A percentile compares a stretch with the other conserved stretches of the same genome.
These are phyloP conservation scores for Theonella swinhoei DNA, from an alignment of 37 sponge, comb jelly and placozoan genomes.

Conservation along the genomic window DNA sequence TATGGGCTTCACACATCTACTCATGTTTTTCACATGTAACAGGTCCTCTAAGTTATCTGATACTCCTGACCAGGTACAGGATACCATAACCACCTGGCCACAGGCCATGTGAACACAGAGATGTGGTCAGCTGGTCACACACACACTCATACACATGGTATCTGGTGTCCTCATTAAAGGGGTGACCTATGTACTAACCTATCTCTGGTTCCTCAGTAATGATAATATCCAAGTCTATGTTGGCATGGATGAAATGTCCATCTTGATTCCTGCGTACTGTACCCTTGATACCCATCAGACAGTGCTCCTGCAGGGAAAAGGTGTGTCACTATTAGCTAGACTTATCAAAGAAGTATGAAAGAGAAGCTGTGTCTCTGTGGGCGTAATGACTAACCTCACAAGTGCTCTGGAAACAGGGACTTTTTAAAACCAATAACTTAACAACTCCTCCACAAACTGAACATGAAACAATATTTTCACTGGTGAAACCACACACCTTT, in stretches of 20 bases:
- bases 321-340: no score
- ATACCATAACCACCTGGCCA: no score
- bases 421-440: no score
- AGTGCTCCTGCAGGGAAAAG: slow-evolving; percentile 70
- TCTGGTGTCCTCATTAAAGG: neutral
- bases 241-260: slow-evolving; percentile 97
- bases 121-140: neutral
- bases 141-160: neutral
- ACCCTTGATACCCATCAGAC: slow-evolving; percentile 94
- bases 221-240: slow-evolving; percentile 94
- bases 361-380: neutral
- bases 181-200: no score
- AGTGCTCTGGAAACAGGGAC: neutral
- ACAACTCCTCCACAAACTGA: no score
- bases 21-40: no score
- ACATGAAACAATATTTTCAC: no score
- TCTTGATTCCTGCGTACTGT: slow-evolving; percentile 94
- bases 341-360: neutral
- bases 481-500: no score
- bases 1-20: no score
- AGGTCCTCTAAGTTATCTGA: no score
- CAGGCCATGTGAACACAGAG: neutral
- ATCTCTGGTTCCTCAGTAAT: slow-evolving; percentile 73
- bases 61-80: no score
- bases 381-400: neutral